Conservation (phyloP, 2,113 vertebrate genomes). For the Mustelus asterias region DNA sequence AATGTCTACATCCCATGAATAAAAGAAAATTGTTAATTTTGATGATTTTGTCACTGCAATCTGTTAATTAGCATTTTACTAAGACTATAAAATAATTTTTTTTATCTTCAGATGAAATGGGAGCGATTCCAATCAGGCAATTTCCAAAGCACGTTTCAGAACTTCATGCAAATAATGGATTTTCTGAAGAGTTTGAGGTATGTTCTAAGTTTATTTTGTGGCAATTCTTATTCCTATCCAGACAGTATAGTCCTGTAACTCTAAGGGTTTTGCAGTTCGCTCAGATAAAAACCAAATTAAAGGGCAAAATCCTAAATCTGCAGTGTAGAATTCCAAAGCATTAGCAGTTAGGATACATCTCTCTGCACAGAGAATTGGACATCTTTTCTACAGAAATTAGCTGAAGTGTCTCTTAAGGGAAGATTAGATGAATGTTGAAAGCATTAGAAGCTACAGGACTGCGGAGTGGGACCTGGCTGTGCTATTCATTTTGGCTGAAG, state of each 20-base stretch:
- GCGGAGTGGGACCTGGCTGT: background rate
- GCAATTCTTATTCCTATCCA: constrained; percentile 32
- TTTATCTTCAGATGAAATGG: constrained; percentile 66
- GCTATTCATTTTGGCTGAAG: constrained; percentile 45
- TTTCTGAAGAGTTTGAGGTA: constrained; percentile 93
- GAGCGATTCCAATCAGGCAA: constrained; percentile 72
- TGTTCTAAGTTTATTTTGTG: constrained; percentile 38
- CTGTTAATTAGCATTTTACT: background rate
- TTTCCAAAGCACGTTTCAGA: constrained; percentile 84
- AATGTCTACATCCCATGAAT: background rate
- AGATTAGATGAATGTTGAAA: background rate
- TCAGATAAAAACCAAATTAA: constrained; percentile 44
- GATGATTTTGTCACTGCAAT: background rate
- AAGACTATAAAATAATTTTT: constrained; percentile 8
- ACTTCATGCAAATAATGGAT: constrained; percentile 78
- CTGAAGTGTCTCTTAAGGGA: background rate
- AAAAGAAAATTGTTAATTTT: background rate
- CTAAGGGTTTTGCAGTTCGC: no score
- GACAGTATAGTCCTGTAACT: background rate
- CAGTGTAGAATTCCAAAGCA: constrained; percentile 46
- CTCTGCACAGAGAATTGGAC: background rate
- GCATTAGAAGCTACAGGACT: background rate
- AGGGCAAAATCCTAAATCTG: constrained; percentile 39
- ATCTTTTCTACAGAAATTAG: background rate
- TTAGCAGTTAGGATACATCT: background rate